These are phyloP conservation scores for Cavia aperea DNA, from an alignment of 2,113 vertebrate genomes.

Conservation along the genomic window DNA sequence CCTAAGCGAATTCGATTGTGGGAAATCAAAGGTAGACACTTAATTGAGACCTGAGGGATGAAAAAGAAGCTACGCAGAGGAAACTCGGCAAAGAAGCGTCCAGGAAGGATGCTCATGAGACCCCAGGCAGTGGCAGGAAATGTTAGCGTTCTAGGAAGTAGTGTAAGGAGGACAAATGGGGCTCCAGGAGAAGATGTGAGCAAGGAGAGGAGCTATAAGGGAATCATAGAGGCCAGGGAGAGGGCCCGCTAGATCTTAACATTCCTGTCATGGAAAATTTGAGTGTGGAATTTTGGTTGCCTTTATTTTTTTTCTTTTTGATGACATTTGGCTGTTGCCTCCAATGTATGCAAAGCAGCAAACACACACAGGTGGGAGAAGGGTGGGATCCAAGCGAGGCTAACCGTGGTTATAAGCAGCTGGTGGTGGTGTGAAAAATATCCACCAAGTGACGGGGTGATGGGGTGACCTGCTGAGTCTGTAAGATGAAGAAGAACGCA, in stretches of 20 bases:
- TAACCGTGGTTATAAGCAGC: too few relatives aligned
- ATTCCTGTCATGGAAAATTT: neutral
- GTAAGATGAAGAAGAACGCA: neutral
- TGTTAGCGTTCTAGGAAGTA: neutral
- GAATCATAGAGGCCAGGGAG: too few relatives aligned
- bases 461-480: neutral
- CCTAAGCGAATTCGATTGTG: neutral
- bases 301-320: neutral
- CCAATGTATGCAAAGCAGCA: neutral
- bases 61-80: neutral
- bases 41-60: neutral
- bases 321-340: neutral
- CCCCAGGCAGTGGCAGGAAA: accelerated
- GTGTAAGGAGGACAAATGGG: neutral
- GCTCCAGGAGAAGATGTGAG: accelerated
- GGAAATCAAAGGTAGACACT: accelerated
- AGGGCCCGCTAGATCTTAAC: accelerated
- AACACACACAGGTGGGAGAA: neutral
- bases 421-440: neutral
- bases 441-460: accelerated
- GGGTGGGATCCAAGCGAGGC: neutral
- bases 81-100: accelerated
- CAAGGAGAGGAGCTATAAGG: neutral
- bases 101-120: neutral
- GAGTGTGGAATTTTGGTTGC: neutral